Evolutionary conservation across 1,140 invertebrate genomes (phyloP), one percentile per base, ranked within the genome.

Genomic region (Drosophila oshimai): DNA sequence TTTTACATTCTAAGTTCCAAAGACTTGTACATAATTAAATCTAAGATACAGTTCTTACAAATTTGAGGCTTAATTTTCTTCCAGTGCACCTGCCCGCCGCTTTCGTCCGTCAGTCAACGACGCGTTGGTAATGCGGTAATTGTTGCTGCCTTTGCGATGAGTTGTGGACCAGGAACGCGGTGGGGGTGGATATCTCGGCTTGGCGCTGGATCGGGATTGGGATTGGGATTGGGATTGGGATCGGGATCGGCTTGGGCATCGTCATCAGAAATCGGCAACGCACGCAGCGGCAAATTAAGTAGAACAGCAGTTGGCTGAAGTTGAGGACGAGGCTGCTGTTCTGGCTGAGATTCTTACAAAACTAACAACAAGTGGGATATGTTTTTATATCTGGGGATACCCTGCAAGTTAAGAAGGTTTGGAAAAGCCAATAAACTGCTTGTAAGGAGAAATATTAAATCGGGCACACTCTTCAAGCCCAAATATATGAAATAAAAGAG

Each of bases 221-320:
- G 46, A 18, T 18, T 7, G 3, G 26, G 20, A 26, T 47, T 26
- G 24, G 69, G 57, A 61, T 39, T 17, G 28, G 37, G 67, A 70
- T 41, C 34, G 68, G 26, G 44, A 49, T 46, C 62, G 39, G 24
- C 45, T 51, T 44, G 42, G 29, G 71, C 55, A 73, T 51, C 58
- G 69, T 69, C 71, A 64, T 57, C 71, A 49, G 70, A 58, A 83
- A 86, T 83, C 80, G 80, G 73, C 73, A 87, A 77, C 57, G 81
- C 81, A 86, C 76, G 80, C 81, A 87, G 81, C 81, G 69, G 68
- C 76, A 87, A 87, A 87, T 87, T 87, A 87, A 87, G 74, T 87
- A 88, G 81, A 87, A 77, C 81, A 87, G 62, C 81, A 73, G 75
- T 73, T 73, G 80, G 47, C 22, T 39, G 73, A 37, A 18, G 36